Evolutionary conservation across 2,113 vertebrate species (phyloP), one percentile per base, ranked within the genome.

Genomic region (Silurus meridionalis): DNA sequence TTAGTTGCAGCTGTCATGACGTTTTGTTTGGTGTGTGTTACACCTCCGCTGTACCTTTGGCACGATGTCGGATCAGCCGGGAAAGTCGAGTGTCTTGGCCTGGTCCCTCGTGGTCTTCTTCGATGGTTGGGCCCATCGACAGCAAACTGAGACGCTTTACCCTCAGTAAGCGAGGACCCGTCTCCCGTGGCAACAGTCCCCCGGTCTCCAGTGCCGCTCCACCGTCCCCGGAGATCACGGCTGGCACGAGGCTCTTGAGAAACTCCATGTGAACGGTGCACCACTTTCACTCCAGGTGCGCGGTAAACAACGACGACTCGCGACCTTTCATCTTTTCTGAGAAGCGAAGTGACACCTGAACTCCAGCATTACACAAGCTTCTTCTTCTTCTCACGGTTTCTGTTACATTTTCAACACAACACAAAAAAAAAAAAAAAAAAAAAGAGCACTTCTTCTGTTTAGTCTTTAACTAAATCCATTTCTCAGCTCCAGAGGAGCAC

Each of bases 221-320:
- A 0, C 86, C 91, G 57, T 97, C 97, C 88, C 96, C 96, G 17
- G 94, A 96, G 90, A 94, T 90, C 15, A 90, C 91, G 2, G 92
- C 83, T 50, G 97, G 97, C 86, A 97, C 95, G 0, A 97, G 95
- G 94, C 95, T 97, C 93, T 95, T 99, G 66, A 99, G 93, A 92
- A 99, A 99, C 53, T 98, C 97, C 97, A 99, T 99, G 82, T 90
- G 92, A 21, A 58, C 25, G 63, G 61, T 60, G 81, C 19, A 55
- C 53, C 72, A 79, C 63, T 86, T 83, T 88, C 60, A 86, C 55
- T 85, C 57, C 46, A 60, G 67, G 57, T 25, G 0, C 71, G 55
- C 63, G 81, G 69, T 85, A 4, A 87, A 50, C 79, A 0, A 69
- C 5, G 85, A 50, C 79, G 0, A 69, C 5, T 63, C 23, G 52